A percentile compares a stretch with the other conserved stretches of the same genome.
Evolutionary conservation across 2,113 vertebrate species (phyloP).

Genomic region (Gallinago paraguaiae): DNA sequence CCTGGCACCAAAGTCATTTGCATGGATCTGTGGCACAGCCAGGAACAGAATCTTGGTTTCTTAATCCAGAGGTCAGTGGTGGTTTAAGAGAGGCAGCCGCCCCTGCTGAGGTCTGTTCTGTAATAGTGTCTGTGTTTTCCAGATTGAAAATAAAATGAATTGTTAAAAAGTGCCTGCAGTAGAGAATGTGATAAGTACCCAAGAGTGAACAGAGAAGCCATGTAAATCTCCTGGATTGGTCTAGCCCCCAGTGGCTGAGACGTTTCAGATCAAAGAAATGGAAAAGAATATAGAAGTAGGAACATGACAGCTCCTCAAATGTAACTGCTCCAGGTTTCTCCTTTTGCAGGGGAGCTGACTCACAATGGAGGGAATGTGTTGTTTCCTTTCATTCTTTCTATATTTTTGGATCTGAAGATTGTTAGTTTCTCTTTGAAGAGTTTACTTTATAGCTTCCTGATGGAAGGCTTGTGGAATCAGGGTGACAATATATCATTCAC

Average conservation of each 20-base stretch:
- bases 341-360: slow-evolving; percentile 2
- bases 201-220: background rate
- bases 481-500: slow-evolving; percentile 33
- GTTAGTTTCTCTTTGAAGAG: slow-evolving; percentile 45
- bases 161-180: background rate
- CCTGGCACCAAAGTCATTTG: background rate
- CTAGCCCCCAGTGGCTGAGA: background rate
- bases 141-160: background rate
- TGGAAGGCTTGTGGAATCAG: slow-evolving; percentile 22
- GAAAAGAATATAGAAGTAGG: background rate
- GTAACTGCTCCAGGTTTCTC: background rate
- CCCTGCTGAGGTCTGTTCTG: background rate
- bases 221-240: slow-evolving; percentile 11
- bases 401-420: slow-evolving; percentile 41
- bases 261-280: slow-evolving; percentile 32
- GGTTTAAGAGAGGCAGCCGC: background rate
- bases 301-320: background rate
- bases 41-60: background rate
- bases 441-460: slow-evolving; percentile 1
- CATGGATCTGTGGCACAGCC: background rate
- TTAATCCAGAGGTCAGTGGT: rapidly evolving
- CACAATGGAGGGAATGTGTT: slow-evolving; percentile 17
- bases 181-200: background rate
- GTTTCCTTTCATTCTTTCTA: background rate
- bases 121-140: background rate